A percentile compares a stretch with the other conserved stretches of the same genome.
Conservation (phyloP, 23 tunicate genomes). For the Corella eumyota region DNA sequence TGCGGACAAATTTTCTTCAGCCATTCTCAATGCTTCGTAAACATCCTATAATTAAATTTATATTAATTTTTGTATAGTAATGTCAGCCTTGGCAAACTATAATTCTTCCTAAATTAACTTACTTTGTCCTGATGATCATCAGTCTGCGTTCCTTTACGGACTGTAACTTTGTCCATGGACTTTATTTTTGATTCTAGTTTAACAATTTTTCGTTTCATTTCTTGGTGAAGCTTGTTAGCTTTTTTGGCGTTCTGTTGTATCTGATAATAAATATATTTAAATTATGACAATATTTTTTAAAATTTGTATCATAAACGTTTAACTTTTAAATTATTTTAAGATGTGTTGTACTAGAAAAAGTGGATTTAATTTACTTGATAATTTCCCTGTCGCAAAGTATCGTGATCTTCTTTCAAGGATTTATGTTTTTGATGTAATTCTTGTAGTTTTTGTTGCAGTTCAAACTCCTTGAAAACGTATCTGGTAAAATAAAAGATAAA, state of each 20-base stretch:
- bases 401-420: conserved; percentile 60
- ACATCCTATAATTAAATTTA: conserved; percentile 30
- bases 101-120: not conserved
- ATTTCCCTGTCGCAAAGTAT: conserved; percentile 53
- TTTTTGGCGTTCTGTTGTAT: conserved; percentile 61
- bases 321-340: too few relatives aligned
- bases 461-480: conserved; percentile 80
- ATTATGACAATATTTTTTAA: too few relatives aligned
- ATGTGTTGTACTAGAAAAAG: too few relatives aligned
- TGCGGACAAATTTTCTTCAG: conserved; percentile 66
- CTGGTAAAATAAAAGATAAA: conserved; percentile 9
- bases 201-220: conserved; percentile 70
- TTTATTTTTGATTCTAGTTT: conserved; percentile 86
- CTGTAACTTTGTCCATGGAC: conserved; percentile 82
- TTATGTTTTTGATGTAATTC: conserved; percentile 46
- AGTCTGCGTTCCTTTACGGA: conserved; percentile 77
- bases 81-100: not conserved
- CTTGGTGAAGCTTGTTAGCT: conserved; percentile 60
- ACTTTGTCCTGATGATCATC: conserved; percentile 67
- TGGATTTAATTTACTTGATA: conserved; percentile 30
- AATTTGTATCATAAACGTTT: too few relatives aligned
- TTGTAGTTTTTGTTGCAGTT: conserved; percentile 64
- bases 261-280: conserved; percentile 13
- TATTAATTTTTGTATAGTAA: not conserved
- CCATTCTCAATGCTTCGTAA: conserved; percentile 74